Evolutionary conservation across 2,888 invertebrate genomes (phyloP).

Genomic region (Apoda limacodes): DNA sequence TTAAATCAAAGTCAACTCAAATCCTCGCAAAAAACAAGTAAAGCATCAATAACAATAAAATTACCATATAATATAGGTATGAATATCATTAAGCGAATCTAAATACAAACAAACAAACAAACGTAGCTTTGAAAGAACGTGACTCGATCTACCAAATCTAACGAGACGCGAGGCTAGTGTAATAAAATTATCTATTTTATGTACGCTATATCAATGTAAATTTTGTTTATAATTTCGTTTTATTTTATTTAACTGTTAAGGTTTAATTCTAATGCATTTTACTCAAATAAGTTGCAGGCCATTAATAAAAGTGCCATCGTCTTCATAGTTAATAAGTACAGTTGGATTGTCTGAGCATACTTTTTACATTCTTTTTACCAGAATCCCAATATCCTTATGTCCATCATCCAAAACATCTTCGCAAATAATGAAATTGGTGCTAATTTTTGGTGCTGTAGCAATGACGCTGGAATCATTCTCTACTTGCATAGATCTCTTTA

Average conservation of each 20-base stretch:
- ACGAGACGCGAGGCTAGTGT: slow-evolving; percentile 58
- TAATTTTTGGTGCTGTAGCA: slow-evolving; percentile 49
- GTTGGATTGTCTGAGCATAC: slow-evolving; percentile 1
- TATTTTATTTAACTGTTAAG: slow-evolving; percentile 45
- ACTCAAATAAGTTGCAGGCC: slow-evolving; percentile 68
- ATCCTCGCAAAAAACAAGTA: slow-evolving; percentile 43
- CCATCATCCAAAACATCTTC: no score
- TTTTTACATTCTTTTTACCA: slow-evolving; percentile 24
- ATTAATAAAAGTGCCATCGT: slow-evolving; percentile 66
- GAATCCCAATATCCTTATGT: no score
- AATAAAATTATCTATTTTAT: slow-evolving; percentile 35
- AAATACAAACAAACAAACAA: slow-evolving; percentile 44
- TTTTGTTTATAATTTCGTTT: slow-evolving; percentile 48
- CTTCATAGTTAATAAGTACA: slow-evolving; percentile 54
- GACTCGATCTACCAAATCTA: slow-evolving; percentile 65
- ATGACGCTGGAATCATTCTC: slow-evolving; percentile 36
- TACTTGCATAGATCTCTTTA: slow-evolving; percentile 60
- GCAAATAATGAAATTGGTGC: no score
- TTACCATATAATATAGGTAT: no score
- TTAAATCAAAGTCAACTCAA: slow-evolving; percentile 26
- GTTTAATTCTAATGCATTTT: slow-evolving; percentile 65
- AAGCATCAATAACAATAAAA: slow-evolving; percentile 37
- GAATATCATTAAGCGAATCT: no score
- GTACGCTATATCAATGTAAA: slow-evolving; percentile 41
- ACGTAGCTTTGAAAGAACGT: slow-evolving; percentile 43